Evolutionary conservation across 2,797 vertebrate species (phyloP).

Genomic region (Clangula hyemalis): DNA sequence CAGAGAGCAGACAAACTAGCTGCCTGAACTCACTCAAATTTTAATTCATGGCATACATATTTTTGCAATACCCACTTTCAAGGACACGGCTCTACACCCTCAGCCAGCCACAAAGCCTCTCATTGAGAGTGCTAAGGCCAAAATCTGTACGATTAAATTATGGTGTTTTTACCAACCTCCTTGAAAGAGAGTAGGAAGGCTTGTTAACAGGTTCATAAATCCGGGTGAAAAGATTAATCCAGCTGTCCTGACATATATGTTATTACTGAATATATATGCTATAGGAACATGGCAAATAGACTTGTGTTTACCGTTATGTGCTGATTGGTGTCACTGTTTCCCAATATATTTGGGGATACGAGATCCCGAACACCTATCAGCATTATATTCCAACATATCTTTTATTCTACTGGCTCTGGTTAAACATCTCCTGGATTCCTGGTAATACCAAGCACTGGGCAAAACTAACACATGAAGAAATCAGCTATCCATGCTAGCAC

Average conservation of each 20-base stretch:
- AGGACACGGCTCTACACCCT: fast-evolving
- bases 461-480: background rate
- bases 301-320: background rate
- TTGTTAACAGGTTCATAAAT: conserved; percentile 9
- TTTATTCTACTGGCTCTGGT: background rate
- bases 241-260: background rate
- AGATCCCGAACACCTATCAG: background rate
- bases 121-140: background rate
- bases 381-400: background rate
- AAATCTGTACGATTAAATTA: background rate
- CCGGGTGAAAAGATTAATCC: background rate
- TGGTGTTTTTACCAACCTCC: background rate
- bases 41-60: background rate
- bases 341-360: background rate
- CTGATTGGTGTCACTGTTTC: background rate
- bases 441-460: background rate
- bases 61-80: background rate
- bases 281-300: background rate
- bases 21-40: background rate
- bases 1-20: background rate
- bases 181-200: background rate
- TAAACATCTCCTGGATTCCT: background rate
- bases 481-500: background rate
- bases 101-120: background rate
- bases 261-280: background rate